Evolutionary conservation across 2,797 vertebrate species (phyloP).

Genomic region (Serranus cabrilla): DNA sequence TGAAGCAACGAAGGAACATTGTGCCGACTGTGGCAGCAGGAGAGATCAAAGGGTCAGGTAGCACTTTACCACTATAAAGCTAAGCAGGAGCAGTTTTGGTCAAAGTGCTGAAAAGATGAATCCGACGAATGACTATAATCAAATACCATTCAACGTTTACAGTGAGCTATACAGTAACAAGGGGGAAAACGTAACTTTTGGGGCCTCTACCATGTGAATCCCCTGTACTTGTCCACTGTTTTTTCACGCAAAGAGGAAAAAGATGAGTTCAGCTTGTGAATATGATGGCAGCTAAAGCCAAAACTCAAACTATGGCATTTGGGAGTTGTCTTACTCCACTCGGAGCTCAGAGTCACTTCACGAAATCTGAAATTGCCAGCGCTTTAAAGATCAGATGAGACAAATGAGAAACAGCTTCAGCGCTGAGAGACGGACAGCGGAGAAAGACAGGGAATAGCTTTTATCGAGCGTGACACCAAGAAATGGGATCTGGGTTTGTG

Average conservation of each 20-base stretch:
- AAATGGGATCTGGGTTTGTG: slow-evolving; percentile 81
- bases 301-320: slow-evolving; percentile 24
- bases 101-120: not conserved
- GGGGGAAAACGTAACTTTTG: not conserved
- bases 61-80: slow-evolving; percentile 9
- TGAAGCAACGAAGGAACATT: not conserved
- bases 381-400: slow-evolving; percentile 61
- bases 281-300: slow-evolving; percentile 17
- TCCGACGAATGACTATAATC: not conserved
- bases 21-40: not conserved
- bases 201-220: not conserved
- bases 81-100: too few relatives aligned
- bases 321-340: slow-evolving; percentile 27
- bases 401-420: slow-evolving; percentile 69
- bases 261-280: not conserved
- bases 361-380: slow-evolving; percentile 52
- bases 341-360: slow-evolving; percentile 32
- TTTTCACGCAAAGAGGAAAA: not conserved
- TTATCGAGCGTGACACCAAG: slow-evolving; percentile 83
- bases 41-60: slow-evolving; percentile 4
- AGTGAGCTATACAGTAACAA: not conserved
- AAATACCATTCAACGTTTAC: slow-evolving; percentile 11
- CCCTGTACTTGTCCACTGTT: not conserved
- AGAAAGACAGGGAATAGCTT: slow-evolving; percentile 74
- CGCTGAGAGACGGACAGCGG: slow-evolving; percentile 55